Evolutionary conservation across 2,888 invertebrate species (phyloP), one percentile per base, ranked within the genome.

Genomic region (Ormyrus labotus): DNA sequence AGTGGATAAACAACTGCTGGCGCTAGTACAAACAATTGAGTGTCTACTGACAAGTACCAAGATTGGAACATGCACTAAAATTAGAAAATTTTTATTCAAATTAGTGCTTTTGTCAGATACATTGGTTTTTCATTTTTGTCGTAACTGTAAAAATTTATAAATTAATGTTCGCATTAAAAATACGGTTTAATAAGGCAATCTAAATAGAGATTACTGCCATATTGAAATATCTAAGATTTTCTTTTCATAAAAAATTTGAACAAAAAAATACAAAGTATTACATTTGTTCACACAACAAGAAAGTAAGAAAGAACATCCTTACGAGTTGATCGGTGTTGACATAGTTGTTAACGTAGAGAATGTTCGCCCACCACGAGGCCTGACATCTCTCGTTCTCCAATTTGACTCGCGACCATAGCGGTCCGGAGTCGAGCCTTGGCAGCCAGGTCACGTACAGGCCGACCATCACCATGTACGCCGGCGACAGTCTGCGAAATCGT

Each of bases 341-440:
- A 86, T 95, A 95, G 87, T 96, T 96, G 86, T 95, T 95, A 69
- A 95, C 92, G 88, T 95, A 96, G 53, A 95, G 89, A 63, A 95
- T 91, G 88, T 96, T 95, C 0, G 94, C 89, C 95, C 95, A 96
- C 95, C 95, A 95, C 0, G 94, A 94, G 0, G 91, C 90, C 82
- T 92, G 88, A 84, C 96, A 96, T 77, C 94, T 91, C 68, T 94
- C 92, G 83, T 93, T 92, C 82, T 90, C 89, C 57, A 86, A 77
- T 65, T 83, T 83, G 82, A 95, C 92, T 83, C 92, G 92, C 19
- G 92, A 91, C 96, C 96, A 96, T 67, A 96, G 91, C 0, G 96
- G 96, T 0, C 96, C 96, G 83, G 93, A 93, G 19, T 94, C 95
- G 47, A 95, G 89, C 87, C 94, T 93, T 5, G 93, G 92, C 70